Evolutionary conservation across 2,888 invertebrate genomes (phyloP), one percentile per base, ranked within the genome.

Genomic region (Cerceris rybyensis): DNA sequence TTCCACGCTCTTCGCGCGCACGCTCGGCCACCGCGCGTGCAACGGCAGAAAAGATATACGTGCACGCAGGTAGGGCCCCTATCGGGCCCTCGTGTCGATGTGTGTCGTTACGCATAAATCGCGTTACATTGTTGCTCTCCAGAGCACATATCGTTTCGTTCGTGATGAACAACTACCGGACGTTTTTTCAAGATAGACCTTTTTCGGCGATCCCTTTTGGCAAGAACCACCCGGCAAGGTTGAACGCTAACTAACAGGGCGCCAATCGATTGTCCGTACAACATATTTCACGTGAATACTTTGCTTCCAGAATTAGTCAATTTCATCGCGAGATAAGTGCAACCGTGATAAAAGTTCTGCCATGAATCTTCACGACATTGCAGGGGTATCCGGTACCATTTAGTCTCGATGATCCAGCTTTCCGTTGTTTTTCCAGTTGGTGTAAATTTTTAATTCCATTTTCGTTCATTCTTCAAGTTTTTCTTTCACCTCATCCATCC

Each of bases 141-240:
- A 55, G 69, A 64, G 66, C 68, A 69, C 69, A 55, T 59, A 59
- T 50, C 43, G 13, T 49, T 80, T 66, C 61, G 54, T 28, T 39
- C 59, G 60, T 82, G 76, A 87, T 85, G 79, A 83, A 80, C 76
- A 83, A 87, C 82, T 82, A 81, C 64, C 75, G 75, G 76, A 66
- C 75, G 57, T 42, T 66, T 58, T 71, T 78, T 80, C 78, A 84
- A 64, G 82, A 74, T 79, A 79, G 61, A 69, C 72, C 75, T 76
- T 77, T 77, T 81, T 83, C 71, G 84, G 70, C 54, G 64, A 58
- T 75, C 71, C 41, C 64, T 78, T 69, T 70, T 69, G 28, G 17
- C 8, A 7, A 17, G 17, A 17, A 9, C n/a, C 9, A 50, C 50
- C 9, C 50, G 46, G 46, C 46, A 1, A 46, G 9, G 8, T 11